These are phyloP conservation scores for Oconnorella tubifera DNA, from an alignment of 2,888 invertebrate genomes.

Conservation along the genomic window DNA sequence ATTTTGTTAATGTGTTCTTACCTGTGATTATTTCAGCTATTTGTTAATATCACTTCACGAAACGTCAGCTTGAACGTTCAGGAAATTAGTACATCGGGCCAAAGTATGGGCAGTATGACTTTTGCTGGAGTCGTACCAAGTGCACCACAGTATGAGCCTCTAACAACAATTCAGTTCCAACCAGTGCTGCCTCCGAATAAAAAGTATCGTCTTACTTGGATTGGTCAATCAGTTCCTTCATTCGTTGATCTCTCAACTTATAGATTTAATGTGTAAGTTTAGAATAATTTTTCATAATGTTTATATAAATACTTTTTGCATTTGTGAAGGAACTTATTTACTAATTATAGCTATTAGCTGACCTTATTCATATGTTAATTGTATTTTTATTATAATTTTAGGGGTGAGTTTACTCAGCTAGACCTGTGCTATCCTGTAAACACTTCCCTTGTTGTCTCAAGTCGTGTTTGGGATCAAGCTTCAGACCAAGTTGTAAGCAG, in stretches of 20 bases:
- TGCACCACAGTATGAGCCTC: no score
- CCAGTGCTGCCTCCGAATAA: not conserved
- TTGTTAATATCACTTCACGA: not conserved
- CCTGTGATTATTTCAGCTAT: not conserved
- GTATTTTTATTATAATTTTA: not conserved
- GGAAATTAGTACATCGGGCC: not conserved
- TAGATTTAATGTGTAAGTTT: not conserved
- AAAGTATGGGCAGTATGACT: no score
- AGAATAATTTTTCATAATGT: not conserved
- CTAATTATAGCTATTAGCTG: no score
- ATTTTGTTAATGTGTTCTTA: no score
- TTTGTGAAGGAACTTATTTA: no score
- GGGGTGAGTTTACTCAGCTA: not conserved
- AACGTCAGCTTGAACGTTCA: not conserved
- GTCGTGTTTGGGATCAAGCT: slow-evolving; percentile 2
- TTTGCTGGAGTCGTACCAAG: not conserved
- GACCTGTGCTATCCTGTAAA: not conserved
- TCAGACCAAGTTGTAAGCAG: not conserved
- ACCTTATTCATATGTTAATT: not conserved
- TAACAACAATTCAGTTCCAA: not conserved
- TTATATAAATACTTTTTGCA: not conserved
- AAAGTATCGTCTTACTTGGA: not conserved
- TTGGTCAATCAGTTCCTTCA: not conserved
- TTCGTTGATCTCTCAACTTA: not conserved
- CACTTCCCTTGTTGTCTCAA: not conserved